Base-by-base conservation (phyloP, 2,797 vertebrate species). In the Nasua narica region DNA sequence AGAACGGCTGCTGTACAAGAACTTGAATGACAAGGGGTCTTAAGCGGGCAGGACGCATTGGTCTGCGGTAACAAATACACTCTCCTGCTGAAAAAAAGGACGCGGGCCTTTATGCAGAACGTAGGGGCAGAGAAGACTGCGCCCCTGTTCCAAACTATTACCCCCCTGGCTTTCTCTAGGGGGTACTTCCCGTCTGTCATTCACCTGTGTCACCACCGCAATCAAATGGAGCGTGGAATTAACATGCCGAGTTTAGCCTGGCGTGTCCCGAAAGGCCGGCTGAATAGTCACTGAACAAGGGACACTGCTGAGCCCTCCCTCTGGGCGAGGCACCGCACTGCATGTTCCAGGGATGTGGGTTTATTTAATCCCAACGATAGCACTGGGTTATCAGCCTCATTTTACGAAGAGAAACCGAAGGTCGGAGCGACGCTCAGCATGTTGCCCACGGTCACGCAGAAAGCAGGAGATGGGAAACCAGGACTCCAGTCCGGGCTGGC, bases 391-490 rank as follows among this genome's bases (percentile, higher is more conserved):
- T 43, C 50, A 67, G 37, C 5, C 43, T 43, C 43, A 1, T 32
- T 40, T 69, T 56, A 40, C 15, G 40, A 83, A 54, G n/a, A 79
- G 19, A 95, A 69, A 35, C 35, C 25, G 14, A 32, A 54, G 43
- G 18, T 29, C 12, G 16, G n/a, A 91, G 69, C 32, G 78, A 74
- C n/a, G 50, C 9, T 48, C 40, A 37, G 50, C 35, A 18, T 27
- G 54, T 19, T 7, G 15, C 21, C 29, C 27, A 32, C 0, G 0
- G 27, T 27, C 81, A 46, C 1, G 0, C 43, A 40, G 50, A 50
- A 5, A 7, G 32, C n/a, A 58, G 65, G 29, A 46, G 81, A 82
- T 29, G 37, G 11, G 90, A 43, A 86, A 50, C 13, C 9, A 52
- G 32, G 48, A 69, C 76, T 50, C 40, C 50, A 19, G n/a, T 46